Evolutionary conservation across 2,888 invertebrate genomes (phyloP).

Genomic region (Agonopterix arenella): DNA sequence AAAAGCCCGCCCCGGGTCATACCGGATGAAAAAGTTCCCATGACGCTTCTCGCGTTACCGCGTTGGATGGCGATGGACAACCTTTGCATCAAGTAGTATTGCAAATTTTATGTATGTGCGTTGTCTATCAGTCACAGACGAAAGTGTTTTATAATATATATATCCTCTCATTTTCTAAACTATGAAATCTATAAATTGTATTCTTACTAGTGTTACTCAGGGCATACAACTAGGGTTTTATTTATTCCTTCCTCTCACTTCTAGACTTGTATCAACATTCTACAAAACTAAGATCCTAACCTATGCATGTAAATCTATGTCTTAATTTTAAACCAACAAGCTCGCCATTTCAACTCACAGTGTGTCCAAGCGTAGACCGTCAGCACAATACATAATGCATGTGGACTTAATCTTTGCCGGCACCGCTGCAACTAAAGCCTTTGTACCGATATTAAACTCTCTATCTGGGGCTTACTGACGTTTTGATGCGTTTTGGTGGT

Average conservation of each 20-base stretch:
- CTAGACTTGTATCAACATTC: neutral
- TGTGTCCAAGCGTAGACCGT: slow-evolving; percentile 6
- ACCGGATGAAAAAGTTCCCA: too few relatives aligned
- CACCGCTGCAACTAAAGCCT: slow-evolving; percentile 10
- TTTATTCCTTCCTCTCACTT: neutral
- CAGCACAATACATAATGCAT: slow-evolving; percentile 26
- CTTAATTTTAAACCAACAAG: neutral
- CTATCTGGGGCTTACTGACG: slow-evolving; percentile 6
- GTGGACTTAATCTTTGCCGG: slow-evolving; percentile 20
- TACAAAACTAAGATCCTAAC: neutral
- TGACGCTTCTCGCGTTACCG: too few relatives aligned
- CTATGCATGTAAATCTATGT: neutral
- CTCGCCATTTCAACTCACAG: neutral
- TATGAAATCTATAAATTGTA: too few relatives aligned
- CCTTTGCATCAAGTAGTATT: too few relatives aligned
- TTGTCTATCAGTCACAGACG: too few relatives aligned
- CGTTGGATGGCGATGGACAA: too few relatives aligned
- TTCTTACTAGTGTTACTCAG: neutral
- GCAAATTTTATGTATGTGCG: too few relatives aligned
- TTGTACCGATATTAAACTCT: slow-evolving; percentile 16
- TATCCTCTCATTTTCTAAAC: too few relatives aligned
- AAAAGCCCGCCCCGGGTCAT: too few relatives aligned
- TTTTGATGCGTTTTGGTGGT: neutral
- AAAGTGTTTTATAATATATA: too few relatives aligned
- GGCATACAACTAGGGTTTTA: neutral